Evolutionary conservation across 2,797 vertebrate genomes (phyloP).

Genomic region (Hippopotamyrus pictus): DNA sequence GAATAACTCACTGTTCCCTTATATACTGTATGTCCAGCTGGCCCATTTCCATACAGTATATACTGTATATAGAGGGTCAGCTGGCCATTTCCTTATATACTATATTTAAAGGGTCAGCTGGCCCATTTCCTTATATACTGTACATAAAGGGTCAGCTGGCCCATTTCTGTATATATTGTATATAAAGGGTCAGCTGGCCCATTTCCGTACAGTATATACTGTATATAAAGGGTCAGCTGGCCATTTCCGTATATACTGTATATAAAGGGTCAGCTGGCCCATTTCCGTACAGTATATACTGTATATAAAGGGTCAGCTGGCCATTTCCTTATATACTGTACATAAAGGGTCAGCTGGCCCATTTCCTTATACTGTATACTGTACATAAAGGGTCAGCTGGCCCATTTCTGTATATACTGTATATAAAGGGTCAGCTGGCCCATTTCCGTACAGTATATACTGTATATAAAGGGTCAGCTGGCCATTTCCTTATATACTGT

Average conservation of each 20-base stretch:
- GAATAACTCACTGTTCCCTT: not conserved
- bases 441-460: too few relatives aligned
- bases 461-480: not conserved
- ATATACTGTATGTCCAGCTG: not conserved
- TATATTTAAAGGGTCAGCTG: not conserved
- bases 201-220: not conserved
- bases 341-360: not conserved
- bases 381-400: not conserved
- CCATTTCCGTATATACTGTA: not conserved
- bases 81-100: too few relatives aligned
- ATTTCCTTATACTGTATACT: not conserved
- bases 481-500: not conserved
- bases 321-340: not conserved
- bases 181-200: not conserved
- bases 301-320: not conserved
- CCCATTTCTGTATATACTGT: not conserved
- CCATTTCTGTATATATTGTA: not conserved
- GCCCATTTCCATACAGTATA: not conserved
- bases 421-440: too few relatives aligned
- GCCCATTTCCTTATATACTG: not conserved
- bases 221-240: not conserved
- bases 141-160: rapidly evolving
- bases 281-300: not conserved
- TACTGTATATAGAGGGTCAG: too few relatives aligned
- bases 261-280: not conserved